These are phyloP conservation scores for Coracias cyanogaster DNA, from an alignment of 2,797 vertebrate species.

Conservation along the genomic window DNA sequence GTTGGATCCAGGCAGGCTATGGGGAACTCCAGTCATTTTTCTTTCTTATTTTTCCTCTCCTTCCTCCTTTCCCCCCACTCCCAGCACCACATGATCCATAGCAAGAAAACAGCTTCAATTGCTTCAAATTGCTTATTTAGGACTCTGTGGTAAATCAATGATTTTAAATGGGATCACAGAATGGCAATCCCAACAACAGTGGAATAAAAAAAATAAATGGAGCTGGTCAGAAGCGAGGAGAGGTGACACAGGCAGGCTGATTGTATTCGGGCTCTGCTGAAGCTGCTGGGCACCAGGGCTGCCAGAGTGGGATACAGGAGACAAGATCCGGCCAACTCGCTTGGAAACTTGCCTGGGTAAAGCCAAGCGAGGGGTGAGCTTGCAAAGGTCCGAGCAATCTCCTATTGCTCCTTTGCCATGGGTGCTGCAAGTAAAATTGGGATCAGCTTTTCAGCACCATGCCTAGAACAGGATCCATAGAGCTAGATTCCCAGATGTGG, in stretches of 20 bases:
- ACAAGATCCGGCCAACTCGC: rapidly evolving
- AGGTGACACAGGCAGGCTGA: not conserved
- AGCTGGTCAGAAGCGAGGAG: not conserved
- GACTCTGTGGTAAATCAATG: constrained; percentile 51
- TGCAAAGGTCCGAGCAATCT: rapidly evolving
- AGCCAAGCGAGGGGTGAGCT: rapidly evolving
- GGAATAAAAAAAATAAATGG: not conserved
- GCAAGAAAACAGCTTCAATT: constrained; percentile 19
- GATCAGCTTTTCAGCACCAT: not conserved
- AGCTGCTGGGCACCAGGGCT: rapidly evolving
- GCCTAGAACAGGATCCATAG: rapidly evolving
- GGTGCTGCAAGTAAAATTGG: not conserved
- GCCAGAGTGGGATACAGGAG: not conserved
- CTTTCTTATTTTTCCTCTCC: not conserved
- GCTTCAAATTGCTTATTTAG: constrained; percentile 53
- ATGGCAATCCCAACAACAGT: not conserved
- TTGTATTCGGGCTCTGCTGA: not conserved
- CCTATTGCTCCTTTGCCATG: not conserved
- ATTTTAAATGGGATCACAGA: constrained; percentile 29
- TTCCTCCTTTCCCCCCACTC: not conserved
- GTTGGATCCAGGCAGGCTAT: not conserved
- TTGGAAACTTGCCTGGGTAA: not conserved
- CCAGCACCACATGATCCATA: not conserved
- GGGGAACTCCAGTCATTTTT: not conserved
- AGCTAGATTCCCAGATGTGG: rapidly evolving